These are phyloP conservation scores for Nomada flava DNA, from an alignment of 2,888 invertebrate genomes.

Conservation along the genomic window DNA sequence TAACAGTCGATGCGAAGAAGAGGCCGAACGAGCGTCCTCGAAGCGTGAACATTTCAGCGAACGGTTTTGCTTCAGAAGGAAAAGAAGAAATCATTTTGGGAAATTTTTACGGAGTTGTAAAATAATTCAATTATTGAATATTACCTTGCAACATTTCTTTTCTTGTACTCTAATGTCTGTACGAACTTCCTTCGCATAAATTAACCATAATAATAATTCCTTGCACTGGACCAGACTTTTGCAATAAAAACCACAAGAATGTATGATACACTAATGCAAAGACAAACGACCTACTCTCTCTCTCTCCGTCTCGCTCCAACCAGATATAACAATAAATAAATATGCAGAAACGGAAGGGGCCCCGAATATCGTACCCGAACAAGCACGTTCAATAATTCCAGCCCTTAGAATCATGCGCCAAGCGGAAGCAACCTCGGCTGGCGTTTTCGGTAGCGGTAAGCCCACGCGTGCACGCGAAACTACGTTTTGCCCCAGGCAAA, in stretches of 20 bases:
- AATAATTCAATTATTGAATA: too few species aligned
- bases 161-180: too few species aligned
- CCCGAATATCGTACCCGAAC: conserved; percentile 8
- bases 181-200: too few species aligned
- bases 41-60: background rate
- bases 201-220: too few species aligned
- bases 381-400: conserved; percentile 7
- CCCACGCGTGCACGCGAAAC: conserved; percentile 31
- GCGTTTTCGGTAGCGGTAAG: background rate
- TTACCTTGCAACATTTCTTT: too few species aligned
- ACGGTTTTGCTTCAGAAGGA: too few species aligned
- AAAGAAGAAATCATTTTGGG: too few species aligned
- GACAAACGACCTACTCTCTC: background rate
- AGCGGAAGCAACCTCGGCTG: background rate
- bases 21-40: background rate
- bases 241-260: too few species aligned
- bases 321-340: conserved; percentile 33
- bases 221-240: too few species aligned
- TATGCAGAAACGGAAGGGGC: conserved; percentile 41
- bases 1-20: background rate
- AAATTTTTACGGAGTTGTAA: too few species aligned
- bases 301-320: background rate
- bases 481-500: conserved; percentile 14
- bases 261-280: too few species aligned
- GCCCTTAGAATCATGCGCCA: background rate